Conservation (phyloP, 2,113 vertebrate species). For the Protomyctophum bolini region DNA sequence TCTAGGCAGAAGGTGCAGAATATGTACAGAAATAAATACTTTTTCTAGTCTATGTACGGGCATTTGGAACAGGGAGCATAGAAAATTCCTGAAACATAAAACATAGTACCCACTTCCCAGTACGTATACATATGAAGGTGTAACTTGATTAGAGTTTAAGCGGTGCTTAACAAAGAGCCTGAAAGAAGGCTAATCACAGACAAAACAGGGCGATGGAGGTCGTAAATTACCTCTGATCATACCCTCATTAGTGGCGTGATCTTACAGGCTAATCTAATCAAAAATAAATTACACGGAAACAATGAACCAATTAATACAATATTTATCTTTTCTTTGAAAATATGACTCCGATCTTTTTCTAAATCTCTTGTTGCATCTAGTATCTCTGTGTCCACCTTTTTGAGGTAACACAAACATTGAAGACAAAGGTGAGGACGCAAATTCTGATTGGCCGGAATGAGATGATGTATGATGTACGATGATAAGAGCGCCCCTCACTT, state of each 20-base stretch:
- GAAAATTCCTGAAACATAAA: no score
- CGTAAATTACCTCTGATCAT: not conserved
- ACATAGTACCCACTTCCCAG: no score
- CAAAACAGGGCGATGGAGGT: not conserved
- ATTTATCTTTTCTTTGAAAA: conserved; percentile 1
- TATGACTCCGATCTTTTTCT: not conserved
- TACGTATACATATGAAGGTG: no score
- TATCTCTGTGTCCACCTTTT: not conserved
- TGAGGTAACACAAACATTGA: not conserved
- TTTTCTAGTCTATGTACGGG: no score
- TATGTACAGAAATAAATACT: no score
- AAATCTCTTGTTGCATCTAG: not conserved
- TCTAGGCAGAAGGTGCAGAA: no score
- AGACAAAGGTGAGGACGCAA: no score
- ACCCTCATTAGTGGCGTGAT: not conserved
- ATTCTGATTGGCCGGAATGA: no score
- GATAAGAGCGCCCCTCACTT: no score
- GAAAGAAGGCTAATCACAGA: not conserved
- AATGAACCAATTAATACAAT: not conserved
- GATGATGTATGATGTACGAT: no score
- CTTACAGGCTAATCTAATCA: conserved; percentile 1
- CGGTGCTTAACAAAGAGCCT: not conserved
- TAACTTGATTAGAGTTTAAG: no score
- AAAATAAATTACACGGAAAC: conserved; percentile 1
- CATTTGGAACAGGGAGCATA: no score